Conservation (phyloP, 2,888 invertebrate genomes). For the Tetheella fluctuosa region DNA sequence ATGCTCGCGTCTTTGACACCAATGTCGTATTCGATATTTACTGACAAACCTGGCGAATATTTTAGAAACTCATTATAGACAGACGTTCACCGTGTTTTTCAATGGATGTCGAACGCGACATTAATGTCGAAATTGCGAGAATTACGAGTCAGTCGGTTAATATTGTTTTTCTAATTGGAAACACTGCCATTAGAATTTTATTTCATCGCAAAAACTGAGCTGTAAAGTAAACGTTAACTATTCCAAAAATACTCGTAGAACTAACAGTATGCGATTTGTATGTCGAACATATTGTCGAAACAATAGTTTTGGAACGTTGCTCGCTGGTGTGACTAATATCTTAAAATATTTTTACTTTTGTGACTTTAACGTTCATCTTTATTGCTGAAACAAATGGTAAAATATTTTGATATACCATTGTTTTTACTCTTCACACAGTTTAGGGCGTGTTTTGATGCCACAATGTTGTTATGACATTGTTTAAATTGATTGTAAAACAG, state of each 20-base stretch:
- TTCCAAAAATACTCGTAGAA: slow-evolving; percentile 65
- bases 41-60: no score
- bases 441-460: slow-evolving; percentile 31
- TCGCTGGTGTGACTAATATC: slow-evolving; percentile 66
- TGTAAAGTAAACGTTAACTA: slow-evolving; percentile 66
- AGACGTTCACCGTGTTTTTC: no score
- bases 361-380: slow-evolving; percentile 53
- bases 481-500: slow-evolving; percentile 14
- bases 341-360: slow-evolving; percentile 63
- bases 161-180: slow-evolving; percentile 43
- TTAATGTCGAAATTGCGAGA: no score
- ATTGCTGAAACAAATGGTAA: slow-evolving; percentile 51
- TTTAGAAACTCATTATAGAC: no score
- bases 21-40: no score
- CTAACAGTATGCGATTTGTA: slow-evolving; percentile 65
- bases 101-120: no score
- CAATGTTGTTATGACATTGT: slow-evolving; percentile 14
- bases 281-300: slow-evolving; percentile 70
- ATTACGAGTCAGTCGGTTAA: not conserved
- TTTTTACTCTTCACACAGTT: slow-evolving; percentile 34
- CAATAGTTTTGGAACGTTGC: slow-evolving; percentile 62
- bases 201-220: slow-evolving; percentile 65
- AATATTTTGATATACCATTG: slow-evolving; percentile 46
- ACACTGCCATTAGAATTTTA: slow-evolving; percentile 54
- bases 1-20: no score